Percentiles rank a stretch among this genome's conserved stretches.
Evolutionary conservation across 2,797 vertebrate genomes (phyloP).

Genomic region (Numenius phaeopus): DNA sequence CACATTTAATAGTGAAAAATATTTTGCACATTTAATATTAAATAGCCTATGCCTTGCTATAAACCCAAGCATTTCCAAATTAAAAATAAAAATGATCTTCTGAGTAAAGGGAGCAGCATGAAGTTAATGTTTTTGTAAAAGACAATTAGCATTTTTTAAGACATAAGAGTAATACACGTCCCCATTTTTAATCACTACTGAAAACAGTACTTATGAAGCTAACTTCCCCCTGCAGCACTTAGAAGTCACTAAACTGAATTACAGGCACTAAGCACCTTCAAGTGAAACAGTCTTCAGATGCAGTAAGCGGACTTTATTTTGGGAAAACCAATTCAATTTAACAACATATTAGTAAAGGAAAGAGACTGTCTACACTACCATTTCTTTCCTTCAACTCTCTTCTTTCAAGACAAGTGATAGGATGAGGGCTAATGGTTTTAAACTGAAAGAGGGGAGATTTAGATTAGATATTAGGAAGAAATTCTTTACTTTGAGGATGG

Average conservation of each 20-base stretch:
- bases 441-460: background rate
- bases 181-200: background rate
- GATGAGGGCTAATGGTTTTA: background rate
- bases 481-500: background rate
- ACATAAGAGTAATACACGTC: background rate
- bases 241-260: background rate
- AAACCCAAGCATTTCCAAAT: background rate
- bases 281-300: background rate
- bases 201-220: background rate
- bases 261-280: background rate
- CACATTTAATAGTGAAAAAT: conserved; percentile 8
- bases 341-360: background rate
- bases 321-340: background rate
- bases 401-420: background rate
- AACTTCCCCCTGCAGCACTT: background rate
- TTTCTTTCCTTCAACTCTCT: background rate
- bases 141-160: background rate
- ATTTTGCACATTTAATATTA: background rate
- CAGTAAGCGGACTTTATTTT: background rate
- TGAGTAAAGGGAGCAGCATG: background rate
- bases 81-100: background rate
- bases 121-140: background rate
- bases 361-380: background rate
- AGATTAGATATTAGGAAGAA: background rate
- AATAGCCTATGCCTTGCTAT: background rate